Conservation (phyloP, 2,113 vertebrate species). For the Poeciliopsis turrubarensis region DNA sequence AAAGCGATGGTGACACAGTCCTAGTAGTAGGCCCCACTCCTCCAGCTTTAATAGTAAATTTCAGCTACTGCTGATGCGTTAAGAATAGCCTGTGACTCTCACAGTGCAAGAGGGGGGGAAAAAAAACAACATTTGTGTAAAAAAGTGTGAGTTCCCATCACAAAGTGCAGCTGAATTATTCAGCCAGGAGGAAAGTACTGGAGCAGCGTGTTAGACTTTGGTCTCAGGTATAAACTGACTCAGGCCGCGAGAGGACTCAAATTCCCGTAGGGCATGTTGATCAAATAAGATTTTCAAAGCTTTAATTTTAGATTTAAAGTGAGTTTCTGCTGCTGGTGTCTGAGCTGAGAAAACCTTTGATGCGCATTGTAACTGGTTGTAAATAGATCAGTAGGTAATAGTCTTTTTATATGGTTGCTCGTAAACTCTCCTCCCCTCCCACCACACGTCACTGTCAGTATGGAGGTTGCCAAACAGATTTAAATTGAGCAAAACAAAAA, state of each 20-base stretch:
- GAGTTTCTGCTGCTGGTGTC: neutral
- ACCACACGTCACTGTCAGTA: neutral
- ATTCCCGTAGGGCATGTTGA: neutral
- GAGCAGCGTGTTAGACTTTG: conserved; percentile 20
- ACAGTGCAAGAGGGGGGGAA: conserved; percentile 15
- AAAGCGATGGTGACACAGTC: conserved; percentile 66
- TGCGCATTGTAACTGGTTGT: neutral
- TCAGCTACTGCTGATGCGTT: conserved; percentile 32
- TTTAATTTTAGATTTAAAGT: neutral
- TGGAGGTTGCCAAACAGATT: neutral
- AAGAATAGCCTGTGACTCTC: conserved; percentile 40
- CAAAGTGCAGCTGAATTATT: conserved; percentile 18
- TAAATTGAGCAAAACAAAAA: neutral
- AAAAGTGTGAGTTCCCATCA: conserved; percentile 12
- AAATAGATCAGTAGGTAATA: neutral
- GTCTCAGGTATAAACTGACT: neutral
- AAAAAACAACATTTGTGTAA: conserved; percentile 30
- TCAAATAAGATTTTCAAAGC: neutral
- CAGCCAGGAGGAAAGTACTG: conserved; percentile 1
- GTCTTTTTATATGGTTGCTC: neutral
- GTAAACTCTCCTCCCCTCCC: neutral
- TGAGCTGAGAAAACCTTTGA: neutral
- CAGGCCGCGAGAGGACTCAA: too few relatives aligned
- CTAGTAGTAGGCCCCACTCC: conserved; percentile 25
- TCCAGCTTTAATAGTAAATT: conserved; percentile 40